Evolutionary conservation across 2,113 vertebrate species (phyloP), one percentile per base, ranked within the genome.

Genomic region (Delphinapterus leucas): DNA sequence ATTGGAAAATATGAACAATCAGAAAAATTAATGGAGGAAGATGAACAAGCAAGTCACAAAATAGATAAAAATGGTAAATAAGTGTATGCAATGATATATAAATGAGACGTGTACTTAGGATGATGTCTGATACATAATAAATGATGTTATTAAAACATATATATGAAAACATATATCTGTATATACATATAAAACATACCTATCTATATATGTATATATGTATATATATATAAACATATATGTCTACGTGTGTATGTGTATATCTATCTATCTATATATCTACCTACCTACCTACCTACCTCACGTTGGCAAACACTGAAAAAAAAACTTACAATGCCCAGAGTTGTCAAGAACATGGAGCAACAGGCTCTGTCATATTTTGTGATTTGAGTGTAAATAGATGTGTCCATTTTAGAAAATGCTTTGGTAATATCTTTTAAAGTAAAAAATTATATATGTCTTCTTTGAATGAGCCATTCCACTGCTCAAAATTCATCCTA

Each of bases 21-120:
- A 90, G 25, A 80, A 87, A 92, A 92, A 90, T 44, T 87, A 97
- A 90, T 55, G 41, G 20, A 81, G 44, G n/a, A 61, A 68, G 44
- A 74, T 67, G 26, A 97, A 80, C 9, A 90, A 94, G 31, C 41
- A 85, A 85, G 38, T 77, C 20, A 83, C 7, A 53, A 83, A 92
- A 80, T 33, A 94, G 81, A 93, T 61, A 53, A 92, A 96, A 96
- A 70, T 84, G 58, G 10, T 80, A 90, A 81, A 93, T 70, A 93
- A 94, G 71, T 55, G 44, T 84, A 90, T 77, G 67, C 15, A 67
- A 95, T 90, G 8, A 67, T 92, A 87, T 26, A 93, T 63, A 83
- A 71, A 81, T 36, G 44, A 86, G 38, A 17, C 8, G 38, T 4
- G 1, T n/a, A 81, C 15, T 89, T 84, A 70, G 31, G 47, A 67